phyloP scores from a whole-genome alignment of 2,113 vertebrate genomes.

The Scalopus aquaticus region DNA sequence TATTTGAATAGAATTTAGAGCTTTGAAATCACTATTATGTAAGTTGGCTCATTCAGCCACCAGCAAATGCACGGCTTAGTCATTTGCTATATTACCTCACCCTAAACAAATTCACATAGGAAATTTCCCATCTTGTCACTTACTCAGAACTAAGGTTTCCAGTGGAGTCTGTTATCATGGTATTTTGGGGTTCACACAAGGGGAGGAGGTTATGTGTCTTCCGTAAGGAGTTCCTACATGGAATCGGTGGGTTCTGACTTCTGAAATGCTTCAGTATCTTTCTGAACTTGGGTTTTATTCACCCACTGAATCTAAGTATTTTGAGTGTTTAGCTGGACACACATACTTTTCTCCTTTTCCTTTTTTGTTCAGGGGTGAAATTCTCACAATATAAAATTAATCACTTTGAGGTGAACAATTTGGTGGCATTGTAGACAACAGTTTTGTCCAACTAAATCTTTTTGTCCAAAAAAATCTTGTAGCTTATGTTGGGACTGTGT shows the following conservation, averaged over 20 bases:
- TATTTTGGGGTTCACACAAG: neutral
- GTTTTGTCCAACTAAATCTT: no score
- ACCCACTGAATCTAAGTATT: neutral
- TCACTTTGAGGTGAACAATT: neutral
- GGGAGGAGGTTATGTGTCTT: neutral
- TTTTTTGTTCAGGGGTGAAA: neutral
- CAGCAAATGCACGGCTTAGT: neutral
- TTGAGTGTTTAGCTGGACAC: neutral
- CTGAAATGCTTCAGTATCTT: neutral
- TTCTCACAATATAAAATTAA: neutral
- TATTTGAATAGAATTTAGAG: neutral
- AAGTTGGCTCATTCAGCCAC: neutral
- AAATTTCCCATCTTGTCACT: neutral
- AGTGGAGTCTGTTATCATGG: neutral
- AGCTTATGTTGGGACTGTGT: neutral
- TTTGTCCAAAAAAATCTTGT: no score
- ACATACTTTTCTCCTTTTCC: neutral
- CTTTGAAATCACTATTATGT: neutral
- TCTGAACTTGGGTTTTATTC: neutral
- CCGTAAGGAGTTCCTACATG: no score
- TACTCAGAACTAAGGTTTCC: neutral
- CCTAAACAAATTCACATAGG: neutral
- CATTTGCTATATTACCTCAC: neutral
- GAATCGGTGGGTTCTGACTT: neutral
- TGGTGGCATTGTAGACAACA: neutral